Conservation (phyloP, 2,797 vertebrate species). For the Rhabdophis nuchalis region DNA sequence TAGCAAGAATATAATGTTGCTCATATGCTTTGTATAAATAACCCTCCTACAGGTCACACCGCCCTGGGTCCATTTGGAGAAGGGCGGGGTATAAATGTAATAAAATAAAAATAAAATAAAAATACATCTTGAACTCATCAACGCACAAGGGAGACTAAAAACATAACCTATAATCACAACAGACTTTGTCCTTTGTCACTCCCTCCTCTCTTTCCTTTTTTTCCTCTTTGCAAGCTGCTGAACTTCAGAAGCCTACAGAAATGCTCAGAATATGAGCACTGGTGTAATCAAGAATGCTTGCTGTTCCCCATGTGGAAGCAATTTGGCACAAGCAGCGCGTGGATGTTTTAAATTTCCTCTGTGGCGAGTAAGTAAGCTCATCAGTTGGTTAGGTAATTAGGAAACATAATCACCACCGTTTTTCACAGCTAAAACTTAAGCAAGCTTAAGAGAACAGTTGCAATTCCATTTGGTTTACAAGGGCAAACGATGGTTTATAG, state of each 20-base stretch:
- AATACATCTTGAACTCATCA: rapidly evolving
- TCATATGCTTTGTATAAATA: neutral
- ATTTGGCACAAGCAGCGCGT: neutral
- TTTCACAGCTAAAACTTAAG: neutral
- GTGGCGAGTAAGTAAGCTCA: neutral
- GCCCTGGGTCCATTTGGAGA: too few species aligned
- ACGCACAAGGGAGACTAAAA: neutral
- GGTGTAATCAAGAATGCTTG: neutral
- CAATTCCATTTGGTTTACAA: neutral
- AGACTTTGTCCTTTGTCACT: neutral
- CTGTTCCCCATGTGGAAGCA: neutral
- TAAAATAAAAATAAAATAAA: too few species aligned
- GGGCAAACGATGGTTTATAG: neutral
- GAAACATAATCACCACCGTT: neutral
- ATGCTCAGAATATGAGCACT: neutral
- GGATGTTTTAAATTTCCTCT: conserved; percentile 13
- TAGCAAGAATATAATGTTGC: rapidly evolving
- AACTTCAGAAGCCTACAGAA: conserved; percentile 3
- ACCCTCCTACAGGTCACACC: neutral
- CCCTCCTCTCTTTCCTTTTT: neutral
- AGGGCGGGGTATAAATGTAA: too few species aligned
- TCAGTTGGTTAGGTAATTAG: neutral
- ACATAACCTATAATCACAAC: neutral
- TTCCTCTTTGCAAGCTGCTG: neutral
- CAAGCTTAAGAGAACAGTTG: neutral